Base-by-base conservation (phyloP, 2,888 invertebrate species). In the Apotomis capreana region DNA sequence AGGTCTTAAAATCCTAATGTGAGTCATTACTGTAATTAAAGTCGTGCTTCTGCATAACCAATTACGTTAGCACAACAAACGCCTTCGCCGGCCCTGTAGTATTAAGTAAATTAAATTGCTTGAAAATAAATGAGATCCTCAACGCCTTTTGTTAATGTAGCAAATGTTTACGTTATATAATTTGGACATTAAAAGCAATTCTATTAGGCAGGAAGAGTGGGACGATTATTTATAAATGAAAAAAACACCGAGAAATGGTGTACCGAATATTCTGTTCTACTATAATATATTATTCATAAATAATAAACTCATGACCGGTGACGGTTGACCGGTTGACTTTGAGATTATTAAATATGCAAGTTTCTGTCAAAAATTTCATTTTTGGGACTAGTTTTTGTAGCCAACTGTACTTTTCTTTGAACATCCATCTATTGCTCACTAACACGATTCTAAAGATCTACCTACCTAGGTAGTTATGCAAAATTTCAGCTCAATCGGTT, bases 21-120 rank as follows among this genome's bases (percentile, higher is more conserved):
- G 69, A 64, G 71, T 68, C 74, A 74, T 75, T 76, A 74, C 60
- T 62, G 74, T 79, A 78, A 79, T 78, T 77, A 76, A 78, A 78
- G 71, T 74, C 78, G 78, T 78, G 78, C 71, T 74, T 71, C 54
- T 68, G 77, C 78, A 78, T 79, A 76, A 75, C 73, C 70, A 74
- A 74, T 69, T 62, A 69, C 71, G 68, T 76, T 70, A 71, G 74
- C 68, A 71, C 70, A 64, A 69, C 60, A 69, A 60, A 51, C 59
- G 10, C 46, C 60, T 55, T 49, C 5, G 52, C 57, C 51, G 68
- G 63, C 63, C 72, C 58, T 54, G 8, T 36, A 55, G 62, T 52
- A 63, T 72, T 54, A 72, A 68, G 58, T 78, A 77, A 81, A 77
- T 79, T 77, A 77, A 74, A 81, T 76, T 69, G 73, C 70, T 75